These are phyloP conservation scores for western clawed frog (Xenopus tropicalis) DNA, from an alignment of 2,113 vertebrate species.

Conservation along the genomic window UCB_Xtro_10.0 CM004448.2:55028001-55028500, in stretches of 20 bases:
- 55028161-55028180: constrained; percentile 75
- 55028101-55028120: constrained; percentile 64
- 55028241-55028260: constrained; percentile 63
- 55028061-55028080: no score
- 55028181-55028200: constrained; percentile 68
- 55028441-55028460: constrained; percentile 70
- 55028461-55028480: constrained; percentile 58
- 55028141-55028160: constrained; percentile 65
- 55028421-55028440: constrained; percentile 65
- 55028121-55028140: constrained; percentile 71
- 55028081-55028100: not conserved
- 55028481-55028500: constrained; percentile 52
- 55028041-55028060: no score
- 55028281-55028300: constrained; percentile 64
- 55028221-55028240: constrained; percentile 79
- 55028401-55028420: constrained; percentile 72
- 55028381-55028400: constrained; percentile 78
- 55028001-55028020: no score
- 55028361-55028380: constrained; percentile 71
- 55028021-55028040: no score
- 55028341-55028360: constrained; percentile 67
- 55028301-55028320: constrained; percentile 62
- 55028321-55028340: constrained; percentile 55
- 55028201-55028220: constrained; percentile 80
- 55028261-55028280: constrained; percentile 73